Evolutionary conservation across 2,113 vertebrate genomes (phyloP).

Genomic region (Saguinus midas): DNA sequence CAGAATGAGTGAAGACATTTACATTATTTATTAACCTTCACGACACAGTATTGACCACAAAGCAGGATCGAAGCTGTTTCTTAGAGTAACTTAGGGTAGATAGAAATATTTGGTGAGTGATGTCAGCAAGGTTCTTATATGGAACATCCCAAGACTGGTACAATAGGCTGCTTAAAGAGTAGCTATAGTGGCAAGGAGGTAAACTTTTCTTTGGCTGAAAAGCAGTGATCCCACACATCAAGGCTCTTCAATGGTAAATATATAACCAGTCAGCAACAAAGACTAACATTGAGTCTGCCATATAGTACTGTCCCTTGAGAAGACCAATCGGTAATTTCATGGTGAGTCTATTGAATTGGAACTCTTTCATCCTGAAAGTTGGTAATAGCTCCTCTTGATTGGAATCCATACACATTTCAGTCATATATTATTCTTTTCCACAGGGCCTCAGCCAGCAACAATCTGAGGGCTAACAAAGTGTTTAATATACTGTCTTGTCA

Average conservation of each 20-base stretch:
- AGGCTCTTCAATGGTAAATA: neutral
- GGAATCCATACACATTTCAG: neutral
- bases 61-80: neutral
- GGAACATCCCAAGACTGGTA: neutral
- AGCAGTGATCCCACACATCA: neutral
- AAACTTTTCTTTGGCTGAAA: neutral
- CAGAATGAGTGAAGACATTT: neutral
- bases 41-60: neutral
- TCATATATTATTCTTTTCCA: neutral
- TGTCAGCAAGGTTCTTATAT: neutral
- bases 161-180: neutral
- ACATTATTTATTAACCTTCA: neutral
- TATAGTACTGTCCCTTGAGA: neutral
- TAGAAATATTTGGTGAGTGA: neutral
- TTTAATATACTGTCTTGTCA: neutral
- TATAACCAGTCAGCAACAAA: neutral
- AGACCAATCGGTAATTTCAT: neutral
- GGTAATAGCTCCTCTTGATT: neutral
- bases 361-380: neutral
- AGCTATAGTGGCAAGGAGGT: neutral
- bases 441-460: neutral
- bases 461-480: neutral
- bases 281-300: neutral
- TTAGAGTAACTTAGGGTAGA: neutral
- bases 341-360: neutral